phyloP scores from a whole-genome alignment of 2,888 invertebrate genomes.

The Pollenia amentaria region DNA sequence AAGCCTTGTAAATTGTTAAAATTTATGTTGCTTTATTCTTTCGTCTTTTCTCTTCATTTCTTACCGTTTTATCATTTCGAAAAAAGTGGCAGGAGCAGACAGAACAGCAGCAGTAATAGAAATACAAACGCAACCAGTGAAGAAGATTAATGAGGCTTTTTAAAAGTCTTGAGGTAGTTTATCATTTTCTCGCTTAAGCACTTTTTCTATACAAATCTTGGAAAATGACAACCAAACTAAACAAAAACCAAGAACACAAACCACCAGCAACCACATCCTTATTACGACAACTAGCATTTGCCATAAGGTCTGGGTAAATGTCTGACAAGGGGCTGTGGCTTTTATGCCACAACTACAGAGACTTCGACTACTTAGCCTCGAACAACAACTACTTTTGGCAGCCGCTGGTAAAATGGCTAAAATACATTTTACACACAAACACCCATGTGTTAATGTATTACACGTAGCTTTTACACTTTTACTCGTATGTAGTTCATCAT shows the following conservation, averaged over 20 bases:
- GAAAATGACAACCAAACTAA: constrained; percentile 59
- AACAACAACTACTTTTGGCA: constrained; percentile 37
- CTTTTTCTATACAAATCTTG: constrained; percentile 61
- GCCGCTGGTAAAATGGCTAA: constrained; percentile 27
- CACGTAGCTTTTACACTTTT: constrained; percentile 39
- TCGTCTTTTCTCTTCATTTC: constrained; percentile 5
- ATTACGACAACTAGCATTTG: constrained; percentile 38
- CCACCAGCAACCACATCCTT: constrained; percentile 57
- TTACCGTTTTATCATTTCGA: constrained; percentile 44
- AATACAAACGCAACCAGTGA: constrained; percentile 78
- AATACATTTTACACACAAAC: constrained; percentile 11
- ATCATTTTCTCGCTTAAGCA: constrained; percentile 79
- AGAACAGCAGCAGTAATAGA: constrained; percentile 33
- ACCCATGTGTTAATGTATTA: constrained; percentile 4
- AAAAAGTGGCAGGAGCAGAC: constrained; percentile 33
- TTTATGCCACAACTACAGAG: constrained; percentile 26
- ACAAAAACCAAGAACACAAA: constrained; percentile 26
- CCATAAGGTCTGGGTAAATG: constrained; percentile 39
- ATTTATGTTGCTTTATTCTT: constrained; percentile 48
- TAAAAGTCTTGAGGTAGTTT: constrained; percentile 83
- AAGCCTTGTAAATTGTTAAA: constrained; percentile 53
- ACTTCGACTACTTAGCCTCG: constrained; percentile 32
- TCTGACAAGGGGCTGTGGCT: constrained; percentile 63
- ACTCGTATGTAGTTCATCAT: constrained; percentile 24
- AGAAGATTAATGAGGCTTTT: constrained; percentile 84